A percentile compares a stretch with the other conserved stretches of the same genome.
These are phyloP conservation scores for Rhagoletis zephyria DNA, from an alignment of 1,140 invertebrate species.

Conservation along the genomic window DNA sequence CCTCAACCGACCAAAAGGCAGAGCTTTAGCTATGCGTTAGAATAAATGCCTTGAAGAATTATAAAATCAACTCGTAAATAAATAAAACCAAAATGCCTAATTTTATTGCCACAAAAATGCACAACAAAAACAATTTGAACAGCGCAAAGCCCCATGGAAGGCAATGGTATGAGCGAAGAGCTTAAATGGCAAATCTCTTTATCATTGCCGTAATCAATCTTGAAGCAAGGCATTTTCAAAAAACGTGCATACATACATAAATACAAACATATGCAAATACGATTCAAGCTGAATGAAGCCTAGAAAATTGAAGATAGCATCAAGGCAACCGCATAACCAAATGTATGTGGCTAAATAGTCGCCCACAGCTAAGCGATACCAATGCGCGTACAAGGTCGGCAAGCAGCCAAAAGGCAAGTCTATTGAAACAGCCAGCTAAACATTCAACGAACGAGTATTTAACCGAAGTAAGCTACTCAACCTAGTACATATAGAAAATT, in stretches of 20 bases:
- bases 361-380: too few relatives aligned
- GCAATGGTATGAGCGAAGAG: not conserved
- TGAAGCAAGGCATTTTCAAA: not conserved
- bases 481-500: not conserved
- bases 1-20: not conserved
- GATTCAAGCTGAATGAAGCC: not conserved
- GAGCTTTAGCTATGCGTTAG: too few relatives aligned
- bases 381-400: not conserved
- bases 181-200: constrained; percentile 31
- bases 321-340: not conserved
- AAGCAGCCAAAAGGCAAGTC: not conserved
- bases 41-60: not conserved
- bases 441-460: constrained; percentile 20
- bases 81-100: constrained; percentile 15
- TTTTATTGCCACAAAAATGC: constrained; percentile 29
- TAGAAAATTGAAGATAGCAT: not conserved
- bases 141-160: not conserved
- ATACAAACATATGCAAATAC: not conserved
- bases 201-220: constrained; percentile 41
- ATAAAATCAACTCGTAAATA: constrained; percentile 38
- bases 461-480: not conserved
- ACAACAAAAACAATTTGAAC: not conserved
- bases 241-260: not conserved
- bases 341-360: not conserved
- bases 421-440: not conserved